These are phyloP conservation scores for Bostrychus sinensis DNA, from an alignment of 2,113 vertebrate species.

Conservation along the genomic window DNA sequence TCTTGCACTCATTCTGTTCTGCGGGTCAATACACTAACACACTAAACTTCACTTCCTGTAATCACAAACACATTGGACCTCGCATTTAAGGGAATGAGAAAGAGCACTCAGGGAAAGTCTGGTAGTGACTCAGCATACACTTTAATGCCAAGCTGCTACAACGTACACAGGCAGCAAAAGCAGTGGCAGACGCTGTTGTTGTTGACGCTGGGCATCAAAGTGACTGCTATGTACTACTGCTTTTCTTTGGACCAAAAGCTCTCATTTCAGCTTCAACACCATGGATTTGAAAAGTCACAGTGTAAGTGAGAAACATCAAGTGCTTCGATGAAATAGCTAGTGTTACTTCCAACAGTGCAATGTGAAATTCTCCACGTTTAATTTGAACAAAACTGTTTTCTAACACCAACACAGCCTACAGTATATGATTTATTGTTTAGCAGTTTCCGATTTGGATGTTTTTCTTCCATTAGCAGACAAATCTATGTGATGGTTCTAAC, in stretches of 20 bases:
- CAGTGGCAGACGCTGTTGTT: too few species aligned
- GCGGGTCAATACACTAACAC: slow-evolving; percentile 35
- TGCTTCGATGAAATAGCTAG: neutral
- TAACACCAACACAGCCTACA: too few species aligned
- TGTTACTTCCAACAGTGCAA: neutral
- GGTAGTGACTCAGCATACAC: slow-evolving; percentile 48
- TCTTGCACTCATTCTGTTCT: slow-evolving; percentile 44
- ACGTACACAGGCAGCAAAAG: too few species aligned
- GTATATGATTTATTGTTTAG: too few species aligned
- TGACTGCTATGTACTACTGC: neutral
- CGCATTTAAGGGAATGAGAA: slow-evolving; percentile 22
- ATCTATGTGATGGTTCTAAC: too few species aligned
- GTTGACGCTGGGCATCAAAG: too few species aligned
- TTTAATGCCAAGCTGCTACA: neutral
- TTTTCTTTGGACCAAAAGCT: too few species aligned
- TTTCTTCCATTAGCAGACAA: too few species aligned
- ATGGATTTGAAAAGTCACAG: neutral
- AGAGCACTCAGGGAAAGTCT: slow-evolving; percentile 26
- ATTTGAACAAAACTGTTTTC: too few species aligned
- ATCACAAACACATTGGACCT: slow-evolving; percentile 17
- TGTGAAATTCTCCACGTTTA: neutral
- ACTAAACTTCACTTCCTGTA: slow-evolving; percentile 25
- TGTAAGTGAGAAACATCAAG: slow-evolving; percentile 1
- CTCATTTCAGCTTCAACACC: too few species aligned
- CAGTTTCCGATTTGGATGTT: too few species aligned